A percentile compares a stretch with the other conserved stretches of the same genome.
These are phyloP conservation scores for Telmatherina bonti DNA, from an alignment of 2,797 vertebrate species.

Conservation along the genomic window DNA sequence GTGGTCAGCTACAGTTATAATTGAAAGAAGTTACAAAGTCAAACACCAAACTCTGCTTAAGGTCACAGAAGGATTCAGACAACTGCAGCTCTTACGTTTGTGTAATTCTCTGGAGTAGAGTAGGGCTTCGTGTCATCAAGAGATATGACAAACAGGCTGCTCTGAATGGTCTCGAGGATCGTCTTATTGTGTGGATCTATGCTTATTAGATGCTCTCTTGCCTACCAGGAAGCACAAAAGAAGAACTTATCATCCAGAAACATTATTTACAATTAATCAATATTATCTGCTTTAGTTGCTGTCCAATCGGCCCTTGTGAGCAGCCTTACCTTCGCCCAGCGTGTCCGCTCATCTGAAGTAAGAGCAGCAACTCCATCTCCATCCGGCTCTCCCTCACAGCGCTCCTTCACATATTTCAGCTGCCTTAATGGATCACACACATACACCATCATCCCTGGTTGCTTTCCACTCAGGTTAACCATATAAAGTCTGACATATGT, in stretches of 20 bases:
- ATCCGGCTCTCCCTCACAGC: conserved; percentile 84
- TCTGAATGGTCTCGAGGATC: conserved; percentile 92
- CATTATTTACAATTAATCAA: background rate
- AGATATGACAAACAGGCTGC: conserved; percentile 86
- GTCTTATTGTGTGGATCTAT: conserved; percentile 90
- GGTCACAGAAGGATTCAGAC: background rate
- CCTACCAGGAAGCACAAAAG: conserved; percentile 73
- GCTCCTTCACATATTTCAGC: conserved; percentile 84
- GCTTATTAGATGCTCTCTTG: conserved; percentile 89
- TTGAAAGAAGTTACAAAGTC: conserved; percentile 16
- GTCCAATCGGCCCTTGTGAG: background rate
- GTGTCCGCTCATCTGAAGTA: conserved; percentile 91
- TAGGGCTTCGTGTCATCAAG: conserved; percentile 89
- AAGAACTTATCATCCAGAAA: background rate
- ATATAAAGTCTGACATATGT: background rate
- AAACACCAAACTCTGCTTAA: conserved; percentile 4
- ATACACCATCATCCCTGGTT: background rate
- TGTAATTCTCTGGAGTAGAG: conserved; percentile 89
- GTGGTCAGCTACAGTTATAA: conserved; percentile 78
- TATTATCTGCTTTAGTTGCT: background rate
- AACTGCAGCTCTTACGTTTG: conserved; percentile 79
- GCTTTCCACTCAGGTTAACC: background rate
- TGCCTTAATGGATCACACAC: conserved; percentile 81
- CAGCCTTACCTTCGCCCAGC: conserved; percentile 90
- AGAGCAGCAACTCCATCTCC: conserved; percentile 89